Percentiles rank a stretch among this genome's conserved stretches.
Evolutionary conservation across 2,888 invertebrate genomes (phyloP).

Genomic region (Salpingus planirostris): DNA sequence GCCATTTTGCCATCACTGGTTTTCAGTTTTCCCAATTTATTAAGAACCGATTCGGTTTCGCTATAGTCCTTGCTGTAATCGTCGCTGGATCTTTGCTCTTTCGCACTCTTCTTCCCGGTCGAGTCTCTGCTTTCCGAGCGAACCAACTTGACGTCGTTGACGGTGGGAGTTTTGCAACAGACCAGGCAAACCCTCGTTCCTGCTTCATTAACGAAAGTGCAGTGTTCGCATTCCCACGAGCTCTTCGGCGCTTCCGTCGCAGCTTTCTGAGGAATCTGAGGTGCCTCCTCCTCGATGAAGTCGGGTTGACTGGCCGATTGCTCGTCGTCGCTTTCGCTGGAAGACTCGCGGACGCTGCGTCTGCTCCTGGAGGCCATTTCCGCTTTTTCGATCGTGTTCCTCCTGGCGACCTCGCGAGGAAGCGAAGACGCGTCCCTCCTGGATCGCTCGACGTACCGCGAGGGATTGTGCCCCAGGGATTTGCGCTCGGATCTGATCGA

Average conservation of each 20-base stretch:
- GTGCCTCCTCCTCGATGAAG: slow-evolving; percentile 6
- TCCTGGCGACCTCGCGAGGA: slow-evolving; percentile 29
- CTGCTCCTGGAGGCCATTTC: slow-evolving; percentile 28
- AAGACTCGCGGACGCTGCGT: slow-evolving; percentile 26
- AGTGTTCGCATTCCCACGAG: slow-evolving; percentile 83
- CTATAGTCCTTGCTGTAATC: slow-evolving; percentile 39
- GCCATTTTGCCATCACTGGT: no score
- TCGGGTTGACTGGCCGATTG: slow-evolving; percentile 32
- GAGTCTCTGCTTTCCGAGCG: slow-evolving; percentile 11
- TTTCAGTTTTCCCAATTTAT: slow-evolving; percentile 33
- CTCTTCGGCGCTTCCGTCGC: slow-evolving; percentile 46
- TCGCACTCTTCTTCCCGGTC: slow-evolving; percentile 10
- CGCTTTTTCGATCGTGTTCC: slow-evolving; percentile 22
- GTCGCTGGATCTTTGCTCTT: slow-evolving; percentile 29
- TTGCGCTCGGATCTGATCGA: slow-evolving; percentile 34
- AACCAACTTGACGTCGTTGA: slow-evolving; percentile 22
- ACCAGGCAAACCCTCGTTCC: slow-evolving; percentile 72
- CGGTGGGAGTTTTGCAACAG: slow-evolving; percentile 76
- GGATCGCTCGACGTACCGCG: slow-evolving; percentile 12
- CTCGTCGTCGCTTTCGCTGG: slow-evolving; percentile 32
- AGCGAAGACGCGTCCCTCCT: slow-evolving; percentile 29
- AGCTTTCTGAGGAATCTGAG: no score
- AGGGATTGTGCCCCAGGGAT: slow-evolving; percentile 18
- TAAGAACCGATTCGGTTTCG: slow-evolving; percentile 39
- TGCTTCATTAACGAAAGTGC: slow-evolving; percentile 78